Evolutionary conservation across 2,113 vertebrate species (phyloP), one percentile per base, ranked within the genome.

Genomic region (Zonotrichia leucophrys): DNA sequence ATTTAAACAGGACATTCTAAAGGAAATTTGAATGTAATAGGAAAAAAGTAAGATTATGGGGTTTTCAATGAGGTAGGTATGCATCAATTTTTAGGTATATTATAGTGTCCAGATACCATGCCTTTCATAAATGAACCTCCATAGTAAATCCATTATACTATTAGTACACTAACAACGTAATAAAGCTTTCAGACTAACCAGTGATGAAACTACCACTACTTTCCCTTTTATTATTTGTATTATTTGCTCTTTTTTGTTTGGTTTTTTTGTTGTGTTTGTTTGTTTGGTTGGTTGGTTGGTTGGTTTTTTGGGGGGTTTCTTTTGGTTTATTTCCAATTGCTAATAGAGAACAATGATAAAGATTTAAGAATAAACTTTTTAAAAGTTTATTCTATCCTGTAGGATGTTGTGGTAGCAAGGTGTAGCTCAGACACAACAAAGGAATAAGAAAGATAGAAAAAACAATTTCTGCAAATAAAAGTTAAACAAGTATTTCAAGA

Each of bases 391-490:
- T 96, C 33, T 87, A 22, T 79, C 25, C 44, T 42, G 58, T 17
- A 80, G 85, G 79, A 74, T 22, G 1, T 53, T 91, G 41, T 15
- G 33, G 50, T 58, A 93, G 6, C 27, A 52, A 4, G 0, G 10
- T 83, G 89, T 80, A 94, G 23, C 35, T 76, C 58, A 87, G 81
- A 94, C 11, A 76, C 7, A 74, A 53, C 21, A 90, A 86, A 77
- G 28, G 33, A 12, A 4, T 49, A 55, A 90, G 79, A 95, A 93
- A 95, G 86, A 91, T 19, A 53, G 28, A 53, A 81, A 90, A 91
- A 60, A 64, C 5, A 62, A 47, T 68, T 92, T 92, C 31, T 72
- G 44, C 89, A 93, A 95, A 93, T 88, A 96, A 66, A 95, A 89
- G 15, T 37, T 47, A 4, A 15, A 31, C 74, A 81, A 73, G 13